Base-by-base conservation (phyloP, 2,797 vertebrate species). In the Phylloscopus collybita region DNA sequence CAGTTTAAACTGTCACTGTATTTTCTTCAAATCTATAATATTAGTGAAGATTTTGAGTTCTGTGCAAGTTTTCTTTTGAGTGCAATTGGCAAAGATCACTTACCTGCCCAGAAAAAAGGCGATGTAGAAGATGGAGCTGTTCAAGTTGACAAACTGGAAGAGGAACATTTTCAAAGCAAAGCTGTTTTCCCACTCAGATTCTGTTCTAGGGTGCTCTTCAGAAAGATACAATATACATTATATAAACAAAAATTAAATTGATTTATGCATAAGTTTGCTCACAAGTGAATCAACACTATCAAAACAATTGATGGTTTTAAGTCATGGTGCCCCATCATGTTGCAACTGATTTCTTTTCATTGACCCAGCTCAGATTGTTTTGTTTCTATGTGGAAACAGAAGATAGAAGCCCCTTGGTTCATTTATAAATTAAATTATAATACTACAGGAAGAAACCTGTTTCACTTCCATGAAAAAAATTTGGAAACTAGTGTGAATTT, bases 101-200 rank as follows among this genome's bases (percentile, higher is more conserved):
- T 97, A 99, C 99, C 99, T 99, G 96, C 99, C 99, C 49, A 99
- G 98, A 92, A 99, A 99, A 98, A 99, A 99, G 60, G 99, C 99
- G 2, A 99, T 99, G 96, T 99, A 99, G 97, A 99, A 99, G 36
- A 99, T 99, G 60, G 99, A 99, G 94, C 99, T 99, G 98, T 99
- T 99, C 96, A 99, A 97, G 92, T 99, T 99, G 82, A 99, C 99
- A 96, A 99, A 99, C 97, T 99, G 99, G 97, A 99, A 99, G 82
- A 99, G 98, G 93, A 99, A 99, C 99, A 99, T 99, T 98, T 99
- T 99, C 96, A 99, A 98, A 91, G 99, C 98, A 97, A 99, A 99
- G 97, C 99, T 99, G 97, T 99, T 99, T 97, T 99, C 99, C 99
- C 99, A 99, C 75, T 99, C 99, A 2, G 99, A 99, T 94, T 99